Percentiles rank a stretch among this genome's conserved stretches.
Evolutionary conservation across 2,113 vertebrate species (phyloP).

Genomic region (Oryctolagus cuniculus): DNA sequence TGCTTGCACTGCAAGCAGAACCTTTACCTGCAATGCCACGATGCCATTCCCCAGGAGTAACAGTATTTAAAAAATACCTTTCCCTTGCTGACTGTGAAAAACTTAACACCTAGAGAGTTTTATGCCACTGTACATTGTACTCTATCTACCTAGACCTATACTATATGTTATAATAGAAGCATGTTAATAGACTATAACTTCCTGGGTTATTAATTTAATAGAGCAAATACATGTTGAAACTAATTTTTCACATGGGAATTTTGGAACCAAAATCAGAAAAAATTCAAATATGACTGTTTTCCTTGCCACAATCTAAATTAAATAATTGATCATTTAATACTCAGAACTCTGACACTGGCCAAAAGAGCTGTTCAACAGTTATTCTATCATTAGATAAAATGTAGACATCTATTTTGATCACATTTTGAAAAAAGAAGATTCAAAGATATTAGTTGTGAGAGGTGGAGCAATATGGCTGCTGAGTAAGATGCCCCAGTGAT

Average conservation of each 20-base stretch:
- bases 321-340: background rate
- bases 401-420: background rate
- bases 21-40: too few species aligned
- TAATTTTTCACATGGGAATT: background rate
- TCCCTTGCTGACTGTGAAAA: background rate
- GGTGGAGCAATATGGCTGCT: too few species aligned
- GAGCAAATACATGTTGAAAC: background rate
- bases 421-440: background rate
- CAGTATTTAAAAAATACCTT: background rate
- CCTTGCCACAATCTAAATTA: background rate
- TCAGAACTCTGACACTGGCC: background rate
- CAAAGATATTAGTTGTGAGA: background rate
- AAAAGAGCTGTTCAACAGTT: background rate
- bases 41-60: background rate
- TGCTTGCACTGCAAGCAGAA: too few species aligned
- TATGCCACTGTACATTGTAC: background rate
- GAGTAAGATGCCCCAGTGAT: too few species aligned
- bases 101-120: background rate
- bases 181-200: background rate
- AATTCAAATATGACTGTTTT: background rate
- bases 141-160: too few species aligned
- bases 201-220: background rate
- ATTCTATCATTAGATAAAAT: background rate
- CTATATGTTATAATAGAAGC: background rate
- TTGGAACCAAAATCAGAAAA: background rate